phyloP scores from a whole-genome alignment of 2,888 invertebrate species.

The Argyra leucocephala region DNA sequence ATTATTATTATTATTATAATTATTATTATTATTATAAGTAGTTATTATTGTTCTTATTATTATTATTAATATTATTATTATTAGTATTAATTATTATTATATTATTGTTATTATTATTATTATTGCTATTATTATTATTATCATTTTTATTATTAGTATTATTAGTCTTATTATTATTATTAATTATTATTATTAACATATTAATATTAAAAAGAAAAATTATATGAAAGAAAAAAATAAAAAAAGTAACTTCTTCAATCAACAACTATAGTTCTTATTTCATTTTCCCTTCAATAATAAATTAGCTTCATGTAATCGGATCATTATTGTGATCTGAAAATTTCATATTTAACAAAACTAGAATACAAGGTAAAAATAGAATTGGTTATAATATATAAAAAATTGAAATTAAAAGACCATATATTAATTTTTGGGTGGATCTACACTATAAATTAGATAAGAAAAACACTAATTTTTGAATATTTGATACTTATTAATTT shows the following conservation, averaged over 20 bases:
- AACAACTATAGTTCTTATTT: background rate
- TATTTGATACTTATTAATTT: too few relatives aligned
- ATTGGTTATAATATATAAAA: too few relatives aligned
- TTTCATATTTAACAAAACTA: too few relatives aligned
- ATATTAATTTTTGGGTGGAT: too few relatives aligned
- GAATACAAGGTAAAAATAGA: too few relatives aligned
- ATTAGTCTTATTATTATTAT: slow-evolving; percentile 1
- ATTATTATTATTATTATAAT: background rate
- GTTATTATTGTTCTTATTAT: background rate
- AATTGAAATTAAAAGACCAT: too few relatives aligned
- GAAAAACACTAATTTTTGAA: too few relatives aligned
- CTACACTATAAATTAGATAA: too few relatives aligned
- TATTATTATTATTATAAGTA: background rate
- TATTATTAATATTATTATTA: background rate
- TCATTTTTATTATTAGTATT: background rate
- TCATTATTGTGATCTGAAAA: too few relatives aligned
- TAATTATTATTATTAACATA: background rate
- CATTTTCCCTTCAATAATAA: too few relatives aligned
- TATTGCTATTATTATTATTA: background rate
- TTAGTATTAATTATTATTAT: background rate
- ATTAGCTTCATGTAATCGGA: too few relatives aligned
- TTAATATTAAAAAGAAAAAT: background rate
- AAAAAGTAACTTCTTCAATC: background rate
- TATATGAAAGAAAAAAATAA: background rate
- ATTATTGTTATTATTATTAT: slow-evolving; percentile 1